Conservation (phyloP, 2,113 vertebrate species). For the Chaetura pelagica region DNA sequence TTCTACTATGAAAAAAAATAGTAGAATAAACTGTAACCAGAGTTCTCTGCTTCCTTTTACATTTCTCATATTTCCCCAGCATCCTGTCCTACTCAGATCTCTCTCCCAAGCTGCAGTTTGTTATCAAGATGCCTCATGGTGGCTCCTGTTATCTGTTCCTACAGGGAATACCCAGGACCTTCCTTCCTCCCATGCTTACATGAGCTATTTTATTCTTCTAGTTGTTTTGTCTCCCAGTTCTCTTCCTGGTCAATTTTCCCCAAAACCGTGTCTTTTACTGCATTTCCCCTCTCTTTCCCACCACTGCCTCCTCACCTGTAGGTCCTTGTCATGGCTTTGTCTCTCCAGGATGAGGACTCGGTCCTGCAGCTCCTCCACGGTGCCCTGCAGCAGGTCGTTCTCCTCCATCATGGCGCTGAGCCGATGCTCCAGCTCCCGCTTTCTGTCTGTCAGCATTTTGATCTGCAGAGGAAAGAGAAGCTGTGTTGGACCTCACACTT, state of each 20-base stretch:
- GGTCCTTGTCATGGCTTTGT: slow-evolving; percentile 91
- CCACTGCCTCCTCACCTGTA: slow-evolving; percentile 81
- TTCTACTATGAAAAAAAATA: background rate
- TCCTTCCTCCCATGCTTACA: background rate
- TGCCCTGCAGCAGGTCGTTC: slow-evolving; percentile 90
- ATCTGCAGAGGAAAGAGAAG: slow-evolving; percentile 79
- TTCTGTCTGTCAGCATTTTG: slow-evolving; percentile 94
- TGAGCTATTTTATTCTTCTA: background rate
- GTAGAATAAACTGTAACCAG: background rate
- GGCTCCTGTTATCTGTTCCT: background rate
- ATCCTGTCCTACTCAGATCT: background rate
- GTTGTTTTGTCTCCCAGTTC: background rate
- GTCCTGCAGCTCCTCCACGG: slow-evolving; percentile 90
- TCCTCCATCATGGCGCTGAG: slow-evolving; percentile 89
- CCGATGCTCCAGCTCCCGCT: slow-evolving; percentile 90
- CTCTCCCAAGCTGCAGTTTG: background rate
- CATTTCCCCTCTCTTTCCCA: background rate
- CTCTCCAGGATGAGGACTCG: slow-evolving; percentile 88
- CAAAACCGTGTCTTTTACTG: background rate
- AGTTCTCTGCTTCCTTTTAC: background rate
- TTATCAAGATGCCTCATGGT: background rate
- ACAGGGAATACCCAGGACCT: background rate
- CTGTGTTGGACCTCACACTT: background rate
- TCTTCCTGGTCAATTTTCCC: background rate
- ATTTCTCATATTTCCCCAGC: background rate